A percentile compares a stretch with the other conserved stretches of the same genome.
phyloP scores from a whole-genome alignment of 2,113 vertebrate genomes.

The Sardina pilchardus region DNA sequence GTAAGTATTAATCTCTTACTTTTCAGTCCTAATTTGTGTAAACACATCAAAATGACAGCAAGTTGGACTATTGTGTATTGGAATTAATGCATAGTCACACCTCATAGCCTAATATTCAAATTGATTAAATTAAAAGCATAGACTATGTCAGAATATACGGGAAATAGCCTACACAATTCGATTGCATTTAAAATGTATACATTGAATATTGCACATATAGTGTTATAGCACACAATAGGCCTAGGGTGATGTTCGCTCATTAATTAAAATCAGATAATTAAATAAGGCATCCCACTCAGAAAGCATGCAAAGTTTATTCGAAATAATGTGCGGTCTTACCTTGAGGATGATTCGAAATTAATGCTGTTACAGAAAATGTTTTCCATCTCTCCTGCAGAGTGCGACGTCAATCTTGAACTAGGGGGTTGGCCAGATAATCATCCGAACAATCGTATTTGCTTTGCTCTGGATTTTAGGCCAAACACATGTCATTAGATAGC shows the following conservation, averaged over 20 bases:
- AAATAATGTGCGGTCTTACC: conserved; percentile 42
- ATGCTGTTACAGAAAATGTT: conserved; percentile 24
- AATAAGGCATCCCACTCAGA: too few species aligned
- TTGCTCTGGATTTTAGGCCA: background rate
- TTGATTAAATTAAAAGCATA: too few species aligned
- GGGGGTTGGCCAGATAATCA: conserved; percentile 28
- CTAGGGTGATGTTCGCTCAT: background rate
- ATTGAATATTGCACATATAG: too few species aligned
- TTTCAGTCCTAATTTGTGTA: too few species aligned
- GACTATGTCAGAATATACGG: too few species aligned
- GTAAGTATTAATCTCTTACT: too few species aligned
- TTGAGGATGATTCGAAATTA: conserved; percentile 42
- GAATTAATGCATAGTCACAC: too few species aligned
- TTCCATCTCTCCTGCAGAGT: conserved; percentile 16
- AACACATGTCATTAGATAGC: background rate
- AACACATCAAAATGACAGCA: background rate
- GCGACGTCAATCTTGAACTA: conserved; percentile 34
- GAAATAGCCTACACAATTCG: background rate
- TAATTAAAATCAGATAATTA: background rate
- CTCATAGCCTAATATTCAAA: too few species aligned
- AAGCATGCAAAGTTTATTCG: background rate
- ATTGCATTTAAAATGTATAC: background rate
- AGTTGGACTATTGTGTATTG: background rate
- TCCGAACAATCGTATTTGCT: conserved; percentile 19
- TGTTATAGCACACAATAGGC: background rate